Conservation (phyloP, 2,888 invertebrate species). For the Anticlea derivata region DNA sequence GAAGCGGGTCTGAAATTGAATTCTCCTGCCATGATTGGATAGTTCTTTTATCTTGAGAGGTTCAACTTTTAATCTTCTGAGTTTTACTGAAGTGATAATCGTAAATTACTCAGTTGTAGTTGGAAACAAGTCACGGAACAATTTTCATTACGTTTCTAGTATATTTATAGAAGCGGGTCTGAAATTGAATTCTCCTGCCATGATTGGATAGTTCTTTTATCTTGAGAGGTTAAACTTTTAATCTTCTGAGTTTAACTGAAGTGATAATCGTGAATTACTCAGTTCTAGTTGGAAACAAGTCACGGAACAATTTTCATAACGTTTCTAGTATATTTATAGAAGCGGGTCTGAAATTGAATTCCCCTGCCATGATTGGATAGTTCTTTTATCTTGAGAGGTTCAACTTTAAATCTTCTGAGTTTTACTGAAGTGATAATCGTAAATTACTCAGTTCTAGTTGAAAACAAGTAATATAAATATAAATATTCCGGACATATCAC, state of each 20-base stretch:
- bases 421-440: too few relatives aligned
- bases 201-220: slow-evolving; percentile 25
- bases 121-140: too few relatives aligned
- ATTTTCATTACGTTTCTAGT: too few relatives aligned
- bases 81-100: slow-evolving; percentile 9
- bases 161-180: too few relatives aligned
- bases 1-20: slow-evolving; percentile 36
- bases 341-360: slow-evolving; percentile 37
- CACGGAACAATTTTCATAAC: too few relatives aligned
- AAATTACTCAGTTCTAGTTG: too few relatives aligned
- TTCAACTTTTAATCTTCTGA: slow-evolving; percentile 19
- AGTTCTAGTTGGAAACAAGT: too few relatives aligned
- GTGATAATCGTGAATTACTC: too few relatives aligned
- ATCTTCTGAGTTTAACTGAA: background rate
- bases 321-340: too few relatives aligned
- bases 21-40: slow-evolving; percentile 23
- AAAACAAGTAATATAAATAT: too few relatives aligned
- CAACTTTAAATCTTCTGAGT: background rate
- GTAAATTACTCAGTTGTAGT: too few relatives aligned
- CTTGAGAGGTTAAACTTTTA: background rate
- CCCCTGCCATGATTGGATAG: slow-evolving; percentile 20
- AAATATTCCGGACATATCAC: too few relatives aligned
- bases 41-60: slow-evolving; percentile 19
- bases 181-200: slow-evolving; percentile 32
- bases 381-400: slow-evolving; percentile 16